These are phyloP conservation scores for Cynopterus sphinx DNA, from an alignment of 2,797 vertebrate genomes.

Conservation along the genomic window DNA sequence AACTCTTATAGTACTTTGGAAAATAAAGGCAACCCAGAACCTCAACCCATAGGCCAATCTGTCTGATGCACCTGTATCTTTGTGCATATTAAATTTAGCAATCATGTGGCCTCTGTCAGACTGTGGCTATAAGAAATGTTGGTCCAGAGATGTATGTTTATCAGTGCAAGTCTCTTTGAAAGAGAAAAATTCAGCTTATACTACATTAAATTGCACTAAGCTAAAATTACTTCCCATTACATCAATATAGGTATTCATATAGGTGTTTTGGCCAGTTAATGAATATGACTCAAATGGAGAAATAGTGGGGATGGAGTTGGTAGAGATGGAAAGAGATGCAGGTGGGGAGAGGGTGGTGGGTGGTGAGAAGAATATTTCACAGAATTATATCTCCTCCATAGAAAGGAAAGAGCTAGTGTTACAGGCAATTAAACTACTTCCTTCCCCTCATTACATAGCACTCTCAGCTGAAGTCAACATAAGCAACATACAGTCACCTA, in stretches of 20 bases:
- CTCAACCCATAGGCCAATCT: neutral
- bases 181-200: neutral
- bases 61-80: neutral
- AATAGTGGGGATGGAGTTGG: neutral
- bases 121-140: neutral
- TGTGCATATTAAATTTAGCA: neutral
- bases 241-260: neutral
- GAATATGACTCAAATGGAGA: neutral
- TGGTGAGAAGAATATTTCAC: neutral
- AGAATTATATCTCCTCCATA: neutral
- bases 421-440: neutral
- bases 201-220: neutral
- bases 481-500: constrained; percentile 25
- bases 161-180: neutral
- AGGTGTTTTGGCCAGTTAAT: neutral
- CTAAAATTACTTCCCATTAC: neutral
- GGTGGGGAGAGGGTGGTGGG: no score
- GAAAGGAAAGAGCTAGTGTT: neutral
- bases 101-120: neutral
- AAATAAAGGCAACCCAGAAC: neutral
- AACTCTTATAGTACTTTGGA: neutral
- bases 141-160: neutral
- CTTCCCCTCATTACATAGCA: neutral
- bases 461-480: constrained; percentile 20
- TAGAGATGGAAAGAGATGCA: no score